phyloP scores from a whole-genome alignment of 2,113 vertebrate species.

The Poeciliopsis prolifica region DNA sequence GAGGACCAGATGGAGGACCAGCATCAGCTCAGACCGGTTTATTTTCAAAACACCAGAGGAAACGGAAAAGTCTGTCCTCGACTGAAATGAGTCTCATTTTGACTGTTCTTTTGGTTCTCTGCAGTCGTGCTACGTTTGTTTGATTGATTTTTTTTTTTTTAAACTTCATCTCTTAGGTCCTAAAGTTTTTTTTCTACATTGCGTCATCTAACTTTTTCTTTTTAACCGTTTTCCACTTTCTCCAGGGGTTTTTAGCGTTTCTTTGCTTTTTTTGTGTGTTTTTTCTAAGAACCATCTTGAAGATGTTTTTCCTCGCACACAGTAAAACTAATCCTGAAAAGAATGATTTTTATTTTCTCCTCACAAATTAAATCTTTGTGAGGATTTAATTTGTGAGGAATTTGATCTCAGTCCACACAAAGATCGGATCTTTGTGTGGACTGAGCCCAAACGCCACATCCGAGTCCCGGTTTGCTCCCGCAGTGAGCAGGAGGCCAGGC shows the following conservation, averaged over 20 bases:
- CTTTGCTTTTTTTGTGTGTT: too few relatives aligned
- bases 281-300: too few relatives aligned
- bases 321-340: not conserved
- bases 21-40: not conserved
- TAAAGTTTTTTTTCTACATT: not conserved
- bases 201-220: not conserved
- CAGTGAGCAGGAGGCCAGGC: constrained; percentile 24
- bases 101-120: not conserved
- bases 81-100: too few relatives aligned
- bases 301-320: too few relatives aligned
- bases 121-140: not conserved
- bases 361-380: too few relatives aligned
- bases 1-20: constrained; percentile 43
- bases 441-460: not conserved
- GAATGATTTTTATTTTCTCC: not conserved
- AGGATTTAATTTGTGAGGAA: too few relatives aligned
- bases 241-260: too few relatives aligned
- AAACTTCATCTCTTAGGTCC: too few relatives aligned
- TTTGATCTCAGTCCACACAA: too few relatives aligned
- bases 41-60: not conserved
- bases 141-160: too few relatives aligned
- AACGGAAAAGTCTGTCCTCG: not conserved
- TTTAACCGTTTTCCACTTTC: too few relatives aligned
- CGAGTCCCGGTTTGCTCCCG: constrained; percentile 49
- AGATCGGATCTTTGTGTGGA: too few relatives aligned